Evolutionary conservation across 1,140 invertebrate species (phyloP).

Genomic region (Camponotus pennsylvanicus): DNA sequence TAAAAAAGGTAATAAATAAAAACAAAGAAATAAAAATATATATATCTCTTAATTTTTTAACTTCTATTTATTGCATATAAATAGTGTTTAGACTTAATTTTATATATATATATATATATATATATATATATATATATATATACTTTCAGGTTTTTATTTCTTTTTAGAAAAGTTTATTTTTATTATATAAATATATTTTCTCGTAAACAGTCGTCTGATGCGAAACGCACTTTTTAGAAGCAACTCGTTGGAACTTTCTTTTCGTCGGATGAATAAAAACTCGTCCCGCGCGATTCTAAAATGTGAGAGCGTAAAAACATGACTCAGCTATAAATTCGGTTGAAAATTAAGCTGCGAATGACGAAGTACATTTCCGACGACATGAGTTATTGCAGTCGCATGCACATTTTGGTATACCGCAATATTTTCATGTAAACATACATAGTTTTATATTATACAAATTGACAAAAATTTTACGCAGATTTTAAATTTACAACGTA

Average conservation of each 20-base stretch:
- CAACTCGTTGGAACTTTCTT: slow-evolving; percentile 15
- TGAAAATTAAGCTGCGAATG: slow-evolving; percentile 51
- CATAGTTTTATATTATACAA: slow-evolving; percentile 20
- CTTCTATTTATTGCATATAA: no score
- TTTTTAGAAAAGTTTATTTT: no score
- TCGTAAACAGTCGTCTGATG: neutral
- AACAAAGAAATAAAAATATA: no score
- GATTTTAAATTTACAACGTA: neutral
- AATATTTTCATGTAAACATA: slow-evolving; percentile 32
- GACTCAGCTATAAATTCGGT: slow-evolving; percentile 47
- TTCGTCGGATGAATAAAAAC: slow-evolving; percentile 42
- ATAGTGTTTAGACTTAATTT: no score
- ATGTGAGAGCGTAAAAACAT: slow-evolving; percentile 54
- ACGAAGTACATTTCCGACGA: slow-evolving; percentile 40
- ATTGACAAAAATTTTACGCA: neutral
- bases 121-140: no score
- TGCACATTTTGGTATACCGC: slow-evolving; percentile 4
- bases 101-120: no score
- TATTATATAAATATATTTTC: neutral
- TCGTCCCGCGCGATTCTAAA: slow-evolving; percentile 16
- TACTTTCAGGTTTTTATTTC: no score
- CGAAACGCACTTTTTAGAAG: slow-evolving; percentile 16
- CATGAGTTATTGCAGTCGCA: slow-evolving; percentile 32
- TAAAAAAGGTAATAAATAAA: no score
- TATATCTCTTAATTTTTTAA: no score